Base-by-base conservation (phyloP, 2,113 vertebrate species). In the Apaloderma vittatum region DNA sequence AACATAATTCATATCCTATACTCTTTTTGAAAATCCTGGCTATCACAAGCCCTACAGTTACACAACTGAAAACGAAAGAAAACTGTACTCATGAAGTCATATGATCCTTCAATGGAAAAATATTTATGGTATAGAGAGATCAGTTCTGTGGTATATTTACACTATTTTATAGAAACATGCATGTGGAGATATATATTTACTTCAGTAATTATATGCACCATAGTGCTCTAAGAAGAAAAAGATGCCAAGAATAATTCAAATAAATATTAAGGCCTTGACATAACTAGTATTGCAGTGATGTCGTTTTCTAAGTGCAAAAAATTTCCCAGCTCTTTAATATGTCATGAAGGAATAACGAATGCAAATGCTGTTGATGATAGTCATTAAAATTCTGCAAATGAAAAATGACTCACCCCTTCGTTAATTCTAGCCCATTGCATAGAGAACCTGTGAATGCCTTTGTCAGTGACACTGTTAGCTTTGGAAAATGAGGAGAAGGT, bases 331-430 rank as follows among this genome's bases (percentile, higher is more conserved):
- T 89, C 80, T 85, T 85, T 58, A 58, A 88, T 91, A 68, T 91
- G 70, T 87, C 96, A 84, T 43, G 96, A 88, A 97, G 86, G 81
- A 96, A 97, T 96, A 97, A 93, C 67, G 90, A 84, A 93, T 96
- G 86, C 91, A 96, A 97, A 92, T 96, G 52, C 84, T 97, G 96
- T 98, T 97, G 97, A 95, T 97, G 96, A 94, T 85, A 97, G 97
- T 97, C 97, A 97, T 98, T 98, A 97, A 97, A 91, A 96, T 96
- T 90, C 93, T 97, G 96, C 97, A 97, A 97, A 97, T 97, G 97
- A 97, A 97, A 97, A 98, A 97, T 98, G 96, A 95, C 81, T 97
- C 97, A 97, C 87, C 79, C 91, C 74, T 96, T 90, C 20, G 61
- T 96, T 98, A 97, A 98, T 97, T 97, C 96, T 81, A 97, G 77